Percentiles rank a stretch among this genome's conserved stretches.
Evolutionary conservation across 2,797 vertebrate species (phyloP).

Genomic region (Alca torda): DNA sequence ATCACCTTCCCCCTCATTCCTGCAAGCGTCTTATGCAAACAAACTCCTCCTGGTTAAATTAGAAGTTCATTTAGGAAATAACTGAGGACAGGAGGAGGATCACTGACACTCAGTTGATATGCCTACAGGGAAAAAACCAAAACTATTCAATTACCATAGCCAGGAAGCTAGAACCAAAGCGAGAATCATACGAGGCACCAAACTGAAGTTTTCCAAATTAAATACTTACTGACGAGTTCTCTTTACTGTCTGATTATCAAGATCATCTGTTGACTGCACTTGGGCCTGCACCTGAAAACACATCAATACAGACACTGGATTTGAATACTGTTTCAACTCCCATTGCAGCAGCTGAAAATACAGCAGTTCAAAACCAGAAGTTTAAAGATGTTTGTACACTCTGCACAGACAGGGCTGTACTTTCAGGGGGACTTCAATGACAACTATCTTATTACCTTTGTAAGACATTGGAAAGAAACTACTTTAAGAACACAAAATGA

Average conservation of each 20-base stretch:
- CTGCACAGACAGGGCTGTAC: background rate
- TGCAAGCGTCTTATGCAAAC: background rate
- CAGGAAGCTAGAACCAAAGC: background rate
- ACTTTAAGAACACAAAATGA: background rate
- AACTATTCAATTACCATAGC: background rate
- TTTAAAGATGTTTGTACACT: background rate
- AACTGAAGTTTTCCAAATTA: background rate
- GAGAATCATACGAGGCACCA: background rate
- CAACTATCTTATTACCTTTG: background rate
- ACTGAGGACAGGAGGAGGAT: background rate
- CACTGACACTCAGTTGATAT: background rate
- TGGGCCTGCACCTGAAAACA: constrained; percentile 78
- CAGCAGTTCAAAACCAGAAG: background rate
- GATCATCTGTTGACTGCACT: constrained; percentile 74
- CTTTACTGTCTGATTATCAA: constrained; percentile 73
- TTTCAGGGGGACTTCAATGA: background rate
- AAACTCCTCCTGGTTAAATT: background rate
- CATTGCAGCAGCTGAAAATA: background rate
- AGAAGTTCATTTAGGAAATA: background rate
- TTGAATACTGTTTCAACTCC: constrained; percentile 18
- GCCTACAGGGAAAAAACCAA: background rate
- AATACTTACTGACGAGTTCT: constrained; percentile 86
- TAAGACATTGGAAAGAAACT: background rate
- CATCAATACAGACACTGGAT: constrained; percentile 28
- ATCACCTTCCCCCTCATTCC: background rate